Percentiles rank a stretch among this genome's conserved stretches.
These are phyloP conservation scores for Stichopus horrens DNA, from an alignment of 53 echinoderm and acorn worm species.

Conservation along the genomic window DNA sequence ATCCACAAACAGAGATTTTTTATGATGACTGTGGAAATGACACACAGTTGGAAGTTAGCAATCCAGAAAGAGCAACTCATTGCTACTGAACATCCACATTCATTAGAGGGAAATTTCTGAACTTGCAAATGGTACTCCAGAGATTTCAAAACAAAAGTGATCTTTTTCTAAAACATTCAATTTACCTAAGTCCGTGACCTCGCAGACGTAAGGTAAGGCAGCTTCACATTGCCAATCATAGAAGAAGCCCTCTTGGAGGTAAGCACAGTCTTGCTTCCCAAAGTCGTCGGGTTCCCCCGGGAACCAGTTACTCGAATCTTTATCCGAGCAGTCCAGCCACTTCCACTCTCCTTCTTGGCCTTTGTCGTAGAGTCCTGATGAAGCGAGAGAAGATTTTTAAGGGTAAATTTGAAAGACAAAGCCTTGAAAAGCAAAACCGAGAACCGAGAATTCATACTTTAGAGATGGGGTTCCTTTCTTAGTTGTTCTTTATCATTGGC, in stretches of 20 bases:
- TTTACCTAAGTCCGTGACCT: constrained; percentile 31
- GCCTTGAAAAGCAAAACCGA: no score
- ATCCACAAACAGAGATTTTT: not conserved
- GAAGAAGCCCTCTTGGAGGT: constrained; percentile 47
- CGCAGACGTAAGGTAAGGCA: constrained; percentile 36
- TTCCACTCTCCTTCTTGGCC: constrained; percentile 71
- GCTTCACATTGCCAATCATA: constrained; percentile 37
- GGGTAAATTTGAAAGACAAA: no score
- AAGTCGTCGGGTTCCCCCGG: constrained; percentile 63
- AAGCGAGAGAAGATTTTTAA: not conserved
- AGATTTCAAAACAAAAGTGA: no score
- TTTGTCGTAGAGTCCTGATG: constrained; percentile 71
- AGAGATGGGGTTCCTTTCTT: not conserved
- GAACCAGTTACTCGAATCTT: constrained; percentile 65
- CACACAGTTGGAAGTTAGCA: not conserved
- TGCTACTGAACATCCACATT: not conserved
- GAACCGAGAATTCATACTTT: no score
- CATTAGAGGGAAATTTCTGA: not conserved
- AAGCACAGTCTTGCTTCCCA: constrained; percentile 70
- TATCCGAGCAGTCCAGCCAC: constrained; percentile 77
- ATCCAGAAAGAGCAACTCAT: not conserved
- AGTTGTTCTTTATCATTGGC: no score
- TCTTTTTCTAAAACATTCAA: not conserved
- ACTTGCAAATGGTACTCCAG: no score
- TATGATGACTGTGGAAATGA: not conserved